Evolutionary conservation across 1,140 invertebrate genomes (phyloP), one percentile per base, ranked within the genome.

Genomic region (Gonatopus flavifemur): DNA sequence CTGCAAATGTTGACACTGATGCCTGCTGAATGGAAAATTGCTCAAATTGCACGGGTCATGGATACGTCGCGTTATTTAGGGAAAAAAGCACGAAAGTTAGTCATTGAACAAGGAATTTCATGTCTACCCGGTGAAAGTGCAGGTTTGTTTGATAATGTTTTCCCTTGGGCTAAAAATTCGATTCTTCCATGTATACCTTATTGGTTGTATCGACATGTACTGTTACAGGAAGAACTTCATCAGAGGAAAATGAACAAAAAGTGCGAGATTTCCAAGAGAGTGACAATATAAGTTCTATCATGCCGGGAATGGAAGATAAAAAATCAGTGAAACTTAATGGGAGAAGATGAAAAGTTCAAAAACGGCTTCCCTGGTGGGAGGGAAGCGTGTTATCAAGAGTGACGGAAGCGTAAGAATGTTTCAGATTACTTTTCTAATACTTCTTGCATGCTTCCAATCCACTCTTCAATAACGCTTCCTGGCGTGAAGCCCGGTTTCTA

Each of bases 291-390:
- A 40, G 38, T 40, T 0, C 9, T 40, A 40, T 20, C 18, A 40
- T 40, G 38, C 51, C 51, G 10, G 50, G 43, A 5, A 38, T 41
- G 35, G 48, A 53, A 25, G 44, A 53, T 40, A 48, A 16, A 32
- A 37, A 48, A 13, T 19, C 43, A 13, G 22, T 53, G 8, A 3
- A 32, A 18, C n/a, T n/a, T 13, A 20, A 40, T 41, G 43, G 51
- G 5, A 20, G 18, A 1, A 20, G 28, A 35, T 21, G n/a, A 13
- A 15, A 50, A 5, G 31, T 42, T 33, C 51, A 52, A 47, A 48
- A 45, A 43, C 2, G 41, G 15, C 18, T n/a, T n/a, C n/a, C n/a
- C n/a, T n/a, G n/a, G n/a, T n/a, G n/a, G n/a, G n/a, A n/a, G n/a
- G n/a, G n/a, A n/a, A n/a, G n/a, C n/a, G n/a, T n/a, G n/a, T n/a